Evolutionary conservation across 2,888 invertebrate species (phyloP), one percentile per base, ranked within the genome.

Genomic region (Lasioglossum pauxillum): DNA sequence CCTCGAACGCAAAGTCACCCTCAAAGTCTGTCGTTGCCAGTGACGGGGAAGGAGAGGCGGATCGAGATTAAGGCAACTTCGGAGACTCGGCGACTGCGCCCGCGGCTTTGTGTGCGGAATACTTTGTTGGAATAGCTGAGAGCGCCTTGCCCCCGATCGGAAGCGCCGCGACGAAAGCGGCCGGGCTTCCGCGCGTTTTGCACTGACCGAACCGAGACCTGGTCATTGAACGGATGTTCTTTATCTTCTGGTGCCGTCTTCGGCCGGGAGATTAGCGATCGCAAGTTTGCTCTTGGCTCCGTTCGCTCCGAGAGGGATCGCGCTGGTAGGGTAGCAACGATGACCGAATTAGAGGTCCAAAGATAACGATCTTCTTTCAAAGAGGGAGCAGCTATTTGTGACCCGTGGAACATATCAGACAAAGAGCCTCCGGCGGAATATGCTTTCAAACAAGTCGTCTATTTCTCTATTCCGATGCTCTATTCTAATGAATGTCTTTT

Each of bases 31-130:
- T 86, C 89, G 85, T 89, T 87, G 49, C 73, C 85, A 78, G 76
- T 73, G 86, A 71, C 80, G 75, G 72, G 64, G 74, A 69, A 53
- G 27, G 78, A 46, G 71, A 73, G 73, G 82, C 77, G 89, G 82
- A 85, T 85, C 85, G 87, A 87, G 86, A 90, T 90, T 86, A 88
- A 89, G 89, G 87, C 82, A 90, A 90, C 87, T 90, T 88, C 60
- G 82, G 72, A 77, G 84, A 87, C 83, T 84, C 88, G 53, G 80
- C 80, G 80, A 85, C 82, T 88, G 77, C 86, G 83, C 84, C 83
- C 72, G 75, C 77, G 69, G 77, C 80, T 73, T 60, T 78, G 79
- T 82, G 87, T 41, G 83, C 71, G 86, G 81, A 88, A 83, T 84
- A 88, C 86, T 90, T 86, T 84, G 75, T 83, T 76, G 83, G 75